Percentiles rank a stretch among this genome's conserved stretches.
phyloP scores from a whole-genome alignment of 1,140 invertebrate genomes.

The Papilio machaon region DNA sequence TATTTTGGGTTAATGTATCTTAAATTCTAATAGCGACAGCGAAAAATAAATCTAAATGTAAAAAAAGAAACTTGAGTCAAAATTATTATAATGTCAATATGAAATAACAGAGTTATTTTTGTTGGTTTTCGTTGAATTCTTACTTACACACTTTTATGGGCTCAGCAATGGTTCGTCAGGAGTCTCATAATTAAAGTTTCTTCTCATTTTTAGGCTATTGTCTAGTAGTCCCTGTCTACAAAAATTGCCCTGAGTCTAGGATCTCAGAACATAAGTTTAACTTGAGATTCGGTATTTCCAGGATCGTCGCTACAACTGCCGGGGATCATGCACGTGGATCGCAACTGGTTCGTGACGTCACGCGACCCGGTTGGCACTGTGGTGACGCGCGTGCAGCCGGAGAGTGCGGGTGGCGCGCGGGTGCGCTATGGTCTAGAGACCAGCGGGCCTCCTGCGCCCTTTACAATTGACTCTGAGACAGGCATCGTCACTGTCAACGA shows the following conservation, averaged over 20 bases:
- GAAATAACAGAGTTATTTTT: too few relatives aligned
- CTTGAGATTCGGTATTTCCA: conserved; percentile 47
- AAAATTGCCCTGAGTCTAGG: background rate
- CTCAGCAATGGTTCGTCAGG: too few relatives aligned
- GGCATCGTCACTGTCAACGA: conserved; percentile 75
- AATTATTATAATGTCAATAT: too few relatives aligned
- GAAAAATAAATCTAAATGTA: too few relatives aligned
- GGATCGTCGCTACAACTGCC: conserved; percentile 61
- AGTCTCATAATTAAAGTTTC: too few relatives aligned
- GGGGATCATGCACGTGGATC: conserved; percentile 65
- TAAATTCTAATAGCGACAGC: too few relatives aligned
- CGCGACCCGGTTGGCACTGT: conserved; percentile 60
- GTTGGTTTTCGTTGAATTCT: too few relatives aligned
- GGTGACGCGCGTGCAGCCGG: conserved; percentile 63
- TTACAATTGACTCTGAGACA: conserved; percentile 62
- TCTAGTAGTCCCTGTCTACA: background rate
- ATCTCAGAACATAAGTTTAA: background rate
- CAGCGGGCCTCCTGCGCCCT: conserved; percentile 65
- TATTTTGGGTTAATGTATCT: too few relatives aligned
- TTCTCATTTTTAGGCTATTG: background rate
- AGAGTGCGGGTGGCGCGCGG: conserved; percentile 50
- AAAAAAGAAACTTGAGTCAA: too few relatives aligned
- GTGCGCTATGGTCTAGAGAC: conserved; percentile 71
- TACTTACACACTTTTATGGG: too few relatives aligned
- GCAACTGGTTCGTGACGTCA: conserved; percentile 69